phyloP scores from a whole-genome alignment of 2,113 vertebrate species.

The Caloenas nicobarica region DNA sequence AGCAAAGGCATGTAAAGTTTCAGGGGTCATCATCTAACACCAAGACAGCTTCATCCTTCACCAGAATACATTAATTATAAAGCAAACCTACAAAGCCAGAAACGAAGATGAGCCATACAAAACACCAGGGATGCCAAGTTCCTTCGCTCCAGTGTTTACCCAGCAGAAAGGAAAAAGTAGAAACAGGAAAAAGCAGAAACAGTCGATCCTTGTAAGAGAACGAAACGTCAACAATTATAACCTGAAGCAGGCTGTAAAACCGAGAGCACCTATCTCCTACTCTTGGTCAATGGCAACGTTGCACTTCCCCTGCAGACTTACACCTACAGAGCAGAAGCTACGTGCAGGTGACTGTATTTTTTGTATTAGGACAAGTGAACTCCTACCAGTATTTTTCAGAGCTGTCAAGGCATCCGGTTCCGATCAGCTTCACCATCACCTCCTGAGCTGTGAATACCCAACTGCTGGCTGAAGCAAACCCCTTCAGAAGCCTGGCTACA shows the following conservation, averaged over 20 bases:
- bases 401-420: neutral
- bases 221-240: neutral
- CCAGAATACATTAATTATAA: neutral
- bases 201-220: neutral
- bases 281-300: neutral
- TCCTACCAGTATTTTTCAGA: neutral
- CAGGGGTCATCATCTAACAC: neutral
- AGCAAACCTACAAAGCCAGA: neutral
- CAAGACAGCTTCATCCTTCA: neutral
- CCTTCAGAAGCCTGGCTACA: neutral
- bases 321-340: neutral
- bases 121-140: neutral
- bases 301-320: neutral
- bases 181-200: neutral
- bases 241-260: neutral
- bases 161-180: neutral
- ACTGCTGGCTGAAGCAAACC: neutral
- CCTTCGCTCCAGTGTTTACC: neutral
- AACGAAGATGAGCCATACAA: neutral
- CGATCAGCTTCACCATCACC: neutral
- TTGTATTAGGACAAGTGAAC: neutral
- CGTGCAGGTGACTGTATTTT: neutral
- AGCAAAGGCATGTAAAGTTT: neutral
- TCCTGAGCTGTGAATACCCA: neutral
- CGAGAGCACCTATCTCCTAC: neutral